phyloP scores from a whole-genome alignment of 2,797 vertebrate species.

The Bradypodion ventrale region DNA sequence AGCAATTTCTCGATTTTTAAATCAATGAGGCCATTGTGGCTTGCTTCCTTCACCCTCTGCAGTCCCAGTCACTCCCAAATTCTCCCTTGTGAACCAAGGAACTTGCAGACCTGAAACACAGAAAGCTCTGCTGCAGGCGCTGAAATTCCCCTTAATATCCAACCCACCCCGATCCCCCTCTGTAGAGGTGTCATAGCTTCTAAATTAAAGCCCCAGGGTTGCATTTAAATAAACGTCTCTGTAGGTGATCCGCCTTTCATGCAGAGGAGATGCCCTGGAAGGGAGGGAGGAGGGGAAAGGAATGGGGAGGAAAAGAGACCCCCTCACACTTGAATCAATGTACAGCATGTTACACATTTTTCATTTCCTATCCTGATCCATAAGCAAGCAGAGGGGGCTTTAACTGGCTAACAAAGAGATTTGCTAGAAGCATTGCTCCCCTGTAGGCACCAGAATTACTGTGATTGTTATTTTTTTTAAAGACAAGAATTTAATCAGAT shows the following conservation, averaged over 20 bases:
- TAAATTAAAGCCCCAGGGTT: not conserved
- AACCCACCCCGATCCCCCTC: not conserved
- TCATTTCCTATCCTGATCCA: not conserved
- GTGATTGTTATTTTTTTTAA: rapidly evolving
- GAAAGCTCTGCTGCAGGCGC: not conserved
- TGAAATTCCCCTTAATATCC: not conserved
- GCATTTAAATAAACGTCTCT: not conserved
- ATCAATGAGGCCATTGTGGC: constrained; percentile 56
- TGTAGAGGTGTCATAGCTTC: not conserved
- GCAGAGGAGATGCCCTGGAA: not conserved
- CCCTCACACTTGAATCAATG: rapidly evolving
- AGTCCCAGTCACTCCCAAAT: constrained; percentile 9
- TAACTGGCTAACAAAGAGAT: rapidly evolving
- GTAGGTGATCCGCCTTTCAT: not conserved
- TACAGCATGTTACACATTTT: not conserved
- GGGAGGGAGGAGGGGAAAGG: rapidly evolving
- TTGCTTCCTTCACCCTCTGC: constrained; percentile 15
- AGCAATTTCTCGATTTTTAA: constrained; percentile 25
- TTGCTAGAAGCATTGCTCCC: not conserved
- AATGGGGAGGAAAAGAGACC: not conserved
- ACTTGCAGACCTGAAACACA: not conserved
- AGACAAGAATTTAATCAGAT: constrained; percentile 18
- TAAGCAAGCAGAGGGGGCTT: not conserved
- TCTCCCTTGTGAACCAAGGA: constrained; percentile 3
- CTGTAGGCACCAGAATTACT: not conserved